A percentile compares a stretch with the other conserved stretches of the same genome.
Conservation (phyloP, 2,888 invertebrate species). For the Schizaphis graminum region DNA sequence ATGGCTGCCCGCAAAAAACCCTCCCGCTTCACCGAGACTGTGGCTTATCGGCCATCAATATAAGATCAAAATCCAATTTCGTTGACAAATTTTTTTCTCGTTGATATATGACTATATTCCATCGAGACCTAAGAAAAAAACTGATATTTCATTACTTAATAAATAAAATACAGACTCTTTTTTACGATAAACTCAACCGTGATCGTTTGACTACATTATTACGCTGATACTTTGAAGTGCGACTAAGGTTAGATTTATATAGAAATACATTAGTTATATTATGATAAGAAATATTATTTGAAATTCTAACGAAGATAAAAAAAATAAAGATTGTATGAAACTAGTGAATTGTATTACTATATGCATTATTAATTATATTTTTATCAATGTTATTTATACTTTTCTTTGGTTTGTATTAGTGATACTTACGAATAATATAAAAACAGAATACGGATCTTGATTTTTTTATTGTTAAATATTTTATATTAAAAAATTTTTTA, state of each 20-base stretch:
- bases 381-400: background rate
- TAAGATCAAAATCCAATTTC: conserved; percentile 61
- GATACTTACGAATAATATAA: background rate
- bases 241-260: background rate
- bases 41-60: conserved; percentile 57
- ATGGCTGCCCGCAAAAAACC: background rate
- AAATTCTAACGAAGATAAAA: background rate
- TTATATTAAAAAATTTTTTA: background rate
- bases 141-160: conserved; percentile 42
- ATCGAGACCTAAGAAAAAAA: background rate
- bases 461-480: background rate
- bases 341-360: background rate
- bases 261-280: background rate
- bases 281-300: background rate
- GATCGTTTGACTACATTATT: background rate
- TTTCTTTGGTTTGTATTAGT: background rate
- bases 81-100: conserved; percentile 51
- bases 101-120: conserved; percentile 43
- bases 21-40: conserved; percentile 5
- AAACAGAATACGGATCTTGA: background rate
- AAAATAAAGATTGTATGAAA: background rate
- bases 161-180: conserved; percentile 35
- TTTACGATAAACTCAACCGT: background rate
- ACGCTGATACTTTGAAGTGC: background rate
- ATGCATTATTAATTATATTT: background rate